Base-by-base conservation (phyloP, 1,140 invertebrate genomes). In the Drosophila fuyamai region DNA sequence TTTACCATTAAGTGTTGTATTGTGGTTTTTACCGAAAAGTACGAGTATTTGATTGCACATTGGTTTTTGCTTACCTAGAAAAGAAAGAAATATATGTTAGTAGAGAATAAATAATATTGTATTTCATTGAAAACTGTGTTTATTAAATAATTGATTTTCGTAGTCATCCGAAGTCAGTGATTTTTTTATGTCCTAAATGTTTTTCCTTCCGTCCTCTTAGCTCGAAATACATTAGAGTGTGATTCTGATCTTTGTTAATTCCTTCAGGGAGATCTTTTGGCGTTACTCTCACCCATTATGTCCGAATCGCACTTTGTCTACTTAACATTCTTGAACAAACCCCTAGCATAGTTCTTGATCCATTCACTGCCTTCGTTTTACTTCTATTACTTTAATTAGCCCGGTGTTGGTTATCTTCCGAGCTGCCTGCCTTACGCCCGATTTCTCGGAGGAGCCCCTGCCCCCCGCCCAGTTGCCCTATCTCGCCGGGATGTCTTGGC, bases 391-490 rank as follows among this genome's bases (percentile, higher is more conserved):
- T 88, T 88, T 88, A 88, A 88, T 88, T 88, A 88, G 83, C 83
- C 76, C 72, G 76, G 74, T 88, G 83, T 68, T 59, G 70, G 63
- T 76, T 79, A 79, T 82, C 80, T 76, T 57, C 43, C 51, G 74
- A 57, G 82, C 82, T 88, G 83, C 83, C 80, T 89, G 83, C 84
- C 82, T 88, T 85, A 85, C 83, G 82, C 82, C 81, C 82, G 86
- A 88, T 88, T 88, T 88, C 84, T 80, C 79, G 54, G 59, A 16
- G 54, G 35, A 47, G 36, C 36, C 46, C 56, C 62, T 16, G 10
- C 14, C 9, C 35, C 51, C n/a, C n/a, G 13, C 10, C 12, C 43
- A 16, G 27, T 27, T 38, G 12, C 43, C 61, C 73, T 80, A 76
- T 76, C 73, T 76, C 18, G 44, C 36, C 14, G 36, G 54, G 62